Evolutionary conservation across 2,888 invertebrate species (phyloP).

Genomic region (Lithophane ornitopus): DNA sequence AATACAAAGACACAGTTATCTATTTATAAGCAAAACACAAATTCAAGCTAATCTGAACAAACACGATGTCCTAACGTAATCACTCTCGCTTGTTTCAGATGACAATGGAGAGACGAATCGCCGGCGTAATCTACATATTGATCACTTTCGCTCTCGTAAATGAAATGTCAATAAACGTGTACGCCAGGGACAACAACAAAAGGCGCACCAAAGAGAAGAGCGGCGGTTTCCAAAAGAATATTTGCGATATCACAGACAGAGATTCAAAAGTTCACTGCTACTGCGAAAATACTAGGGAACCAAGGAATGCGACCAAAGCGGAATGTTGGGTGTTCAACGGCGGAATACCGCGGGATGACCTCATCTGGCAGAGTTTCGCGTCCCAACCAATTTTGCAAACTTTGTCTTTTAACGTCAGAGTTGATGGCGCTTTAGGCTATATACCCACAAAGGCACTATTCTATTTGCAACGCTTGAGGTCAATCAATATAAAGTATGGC

Average conservation of each 20-base stretch:
- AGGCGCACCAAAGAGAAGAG: constrained; percentile 86
- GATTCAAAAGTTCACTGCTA: constrained; percentile 92
- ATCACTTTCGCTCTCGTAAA: constrained; percentile 86
- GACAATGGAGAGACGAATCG: constrained; percentile 84
- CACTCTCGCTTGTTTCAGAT: constrained; percentile 86
- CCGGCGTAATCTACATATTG: constrained; percentile 84
- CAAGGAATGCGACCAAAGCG: constrained; percentile 92
- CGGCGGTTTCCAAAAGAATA: constrained; percentile 89
- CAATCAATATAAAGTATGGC: constrained; percentile 93
- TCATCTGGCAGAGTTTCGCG: constrained; percentile 94
- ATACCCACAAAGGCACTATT: constrained; percentile 93
- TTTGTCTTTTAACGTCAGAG: constrained; percentile 93
- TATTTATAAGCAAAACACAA: constrained; percentile 52
- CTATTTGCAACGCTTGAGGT: constrained; percentile 92
- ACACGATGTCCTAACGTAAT: constrained; percentile 64
- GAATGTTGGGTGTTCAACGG: constrained; percentile 95
- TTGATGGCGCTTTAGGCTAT: constrained; percentile 92
- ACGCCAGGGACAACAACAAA: constrained; percentile 86
- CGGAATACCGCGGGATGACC: constrained; percentile 92
- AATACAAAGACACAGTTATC: constrained; percentile 32
- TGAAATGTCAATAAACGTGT: constrained; percentile 87
- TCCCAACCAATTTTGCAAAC: constrained; percentile 93
- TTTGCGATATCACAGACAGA: constrained; percentile 90
- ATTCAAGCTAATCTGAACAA: constrained; percentile 63
- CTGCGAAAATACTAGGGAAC: constrained; percentile 91